phyloP scores from a whole-genome alignment of 64 coral and sea anemone genomes.

The Pocillopora damicornis region DNA sequence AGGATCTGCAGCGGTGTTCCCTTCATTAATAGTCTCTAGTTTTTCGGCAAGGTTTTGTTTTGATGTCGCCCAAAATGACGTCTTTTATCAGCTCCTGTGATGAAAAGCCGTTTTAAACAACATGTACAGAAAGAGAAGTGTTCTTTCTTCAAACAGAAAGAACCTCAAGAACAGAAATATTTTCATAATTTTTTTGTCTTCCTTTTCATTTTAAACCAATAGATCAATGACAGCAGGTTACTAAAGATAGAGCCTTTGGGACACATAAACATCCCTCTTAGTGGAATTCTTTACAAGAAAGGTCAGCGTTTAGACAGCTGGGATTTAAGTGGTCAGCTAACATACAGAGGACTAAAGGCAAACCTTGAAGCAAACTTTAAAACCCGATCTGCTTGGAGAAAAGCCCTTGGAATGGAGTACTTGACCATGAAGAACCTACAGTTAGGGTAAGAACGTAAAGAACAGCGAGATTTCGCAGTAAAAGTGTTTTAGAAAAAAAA shows the following conservation, averaged over 20 bases:
- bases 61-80: no score
- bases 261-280: conserved; percentile 24
- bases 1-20: no score
- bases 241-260: background rate
- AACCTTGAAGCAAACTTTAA: conserved; percentile 60
- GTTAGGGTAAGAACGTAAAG: conserved; percentile 48
- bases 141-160: no score
- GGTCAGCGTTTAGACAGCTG: conserved; percentile 10
- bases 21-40: no score
- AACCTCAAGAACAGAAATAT: background rate
- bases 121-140: no score
- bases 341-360: conserved; percentile 29
- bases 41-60: no score
- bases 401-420: conserved; percentile 65
- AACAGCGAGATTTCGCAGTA: background rate
- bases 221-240: background rate
- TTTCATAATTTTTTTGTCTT: background rate
- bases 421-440: conserved; percentile 71
- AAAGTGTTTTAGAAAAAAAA: no score
- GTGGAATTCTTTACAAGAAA: conserved; percentile 45
- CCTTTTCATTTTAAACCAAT: background rate
- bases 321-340: conserved; percentile 53
- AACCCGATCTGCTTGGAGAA: conserved; percentile 54
- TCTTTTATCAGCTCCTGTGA: no score
- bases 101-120: no score